Percentiles rank a stretch among this genome's conserved stretches.
Evolutionary conservation across 1,140 invertebrate species (phyloP).

Genomic region (Eueides isabella): DNA sequence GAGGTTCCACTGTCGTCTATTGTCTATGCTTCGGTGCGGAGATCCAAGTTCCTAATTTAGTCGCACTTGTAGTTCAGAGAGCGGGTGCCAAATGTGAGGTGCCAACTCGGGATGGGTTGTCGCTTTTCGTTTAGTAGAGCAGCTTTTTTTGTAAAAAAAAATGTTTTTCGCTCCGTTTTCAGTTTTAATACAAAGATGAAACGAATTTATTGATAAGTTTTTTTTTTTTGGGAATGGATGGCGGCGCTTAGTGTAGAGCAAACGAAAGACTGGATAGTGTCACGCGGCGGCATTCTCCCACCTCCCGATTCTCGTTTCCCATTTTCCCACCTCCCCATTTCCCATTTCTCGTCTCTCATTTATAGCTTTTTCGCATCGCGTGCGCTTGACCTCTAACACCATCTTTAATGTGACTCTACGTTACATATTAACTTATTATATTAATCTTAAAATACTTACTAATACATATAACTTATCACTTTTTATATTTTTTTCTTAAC

Average conservation of each 20-base stretch:
- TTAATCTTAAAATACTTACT: too few relatives aligned
- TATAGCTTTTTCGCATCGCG: too few relatives aligned
- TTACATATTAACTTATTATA: too few relatives aligned
- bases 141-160: background rate
- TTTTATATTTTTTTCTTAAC: background rate
- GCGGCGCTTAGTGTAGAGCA: slow-evolving; percentile 65
- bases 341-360: background rate
- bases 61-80: too few relatives aligned
- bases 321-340: background rate
- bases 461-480: background rate
- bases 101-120: too few relatives aligned
- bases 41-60: too few relatives aligned
- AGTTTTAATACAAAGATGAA: slow-evolving; percentile 5
- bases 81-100: too few relatives aligned
- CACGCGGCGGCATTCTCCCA: slow-evolving; percentile 42
- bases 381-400: background rate
- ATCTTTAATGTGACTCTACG: background rate
- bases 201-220: slow-evolving; percentile 2
- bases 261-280: slow-evolving; percentile 80
- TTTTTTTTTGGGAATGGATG: background rate
- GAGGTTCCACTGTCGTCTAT: too few relatives aligned
- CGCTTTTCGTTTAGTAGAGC: background rate
- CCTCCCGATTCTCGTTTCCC: background rate
- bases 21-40: too few relatives aligned
- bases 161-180: slow-evolving; percentile 23